phyloP scores from a whole-genome alignment of 1,140 invertebrate species.

The Condylostylus longicornis region DNA sequence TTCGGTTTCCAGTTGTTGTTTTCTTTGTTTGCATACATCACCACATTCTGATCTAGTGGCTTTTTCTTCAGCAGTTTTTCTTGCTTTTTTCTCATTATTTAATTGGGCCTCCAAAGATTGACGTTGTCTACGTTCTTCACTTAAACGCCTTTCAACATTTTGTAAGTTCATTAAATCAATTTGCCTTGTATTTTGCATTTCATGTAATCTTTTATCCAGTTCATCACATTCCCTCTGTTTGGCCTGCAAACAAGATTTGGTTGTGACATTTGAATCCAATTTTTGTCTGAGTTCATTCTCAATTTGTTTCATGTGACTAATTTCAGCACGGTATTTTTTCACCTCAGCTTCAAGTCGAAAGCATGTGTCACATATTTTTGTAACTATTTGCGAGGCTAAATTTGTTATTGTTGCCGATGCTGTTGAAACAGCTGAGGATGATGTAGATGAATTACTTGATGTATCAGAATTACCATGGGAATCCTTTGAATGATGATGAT shows the following conservation, averaged over 20 bases:
- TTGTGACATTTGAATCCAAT: conserved; percentile 36
- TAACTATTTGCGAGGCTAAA: conserved; percentile 27
- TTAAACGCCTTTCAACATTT: conserved; percentile 60
- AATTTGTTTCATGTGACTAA: conserved; percentile 56
- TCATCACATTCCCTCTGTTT: conserved; percentile 32
- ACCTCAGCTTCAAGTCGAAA: conserved; percentile 51
- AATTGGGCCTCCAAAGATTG: conserved; percentile 61
- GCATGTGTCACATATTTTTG: conserved; percentile 30
- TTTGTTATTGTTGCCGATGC: conserved; percentile 20
- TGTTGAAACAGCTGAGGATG: conserved; percentile 13
- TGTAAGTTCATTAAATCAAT: conserved; percentile 63
- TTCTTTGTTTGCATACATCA: conserved; percentile 57
- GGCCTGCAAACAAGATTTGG: conserved; percentile 29
- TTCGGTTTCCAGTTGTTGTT: conserved; percentile 64
- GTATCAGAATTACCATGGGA: conserved; percentile 14
- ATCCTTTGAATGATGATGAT: conserved; percentile 8
- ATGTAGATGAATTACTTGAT: conserved; percentile 11
- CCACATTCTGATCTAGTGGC: conserved; percentile 50
- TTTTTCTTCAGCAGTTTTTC: conserved; percentile 49
- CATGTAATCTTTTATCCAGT: conserved; percentile 43
- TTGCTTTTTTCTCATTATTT: conserved; percentile 54
- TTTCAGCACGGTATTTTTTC: conserved; percentile 64
- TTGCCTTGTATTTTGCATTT: conserved; percentile 52
- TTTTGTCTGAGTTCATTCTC: conserved; percentile 75
- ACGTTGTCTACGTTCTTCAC: conserved; percentile 67